Evolutionary conservation across 2,888 invertebrate species (phyloP), one percentile per base, ranked within the genome.

Genomic region (Megamerina dolium): DNA sequence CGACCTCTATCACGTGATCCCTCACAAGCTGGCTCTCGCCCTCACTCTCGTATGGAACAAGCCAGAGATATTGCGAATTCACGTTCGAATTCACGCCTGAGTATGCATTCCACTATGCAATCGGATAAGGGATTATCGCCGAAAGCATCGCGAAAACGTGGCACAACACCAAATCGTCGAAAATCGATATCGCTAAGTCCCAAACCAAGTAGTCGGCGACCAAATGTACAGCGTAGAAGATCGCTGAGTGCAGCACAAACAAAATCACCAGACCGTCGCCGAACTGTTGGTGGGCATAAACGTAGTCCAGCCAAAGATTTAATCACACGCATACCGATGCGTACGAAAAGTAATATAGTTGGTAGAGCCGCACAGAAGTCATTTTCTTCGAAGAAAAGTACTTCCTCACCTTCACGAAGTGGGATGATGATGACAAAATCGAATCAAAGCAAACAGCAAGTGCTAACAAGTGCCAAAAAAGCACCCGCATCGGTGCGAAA

Each of bases 401-500:
- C 21, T 1, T 27, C 9, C 3, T 4, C 3, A 29, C 5, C 20
- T 6, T 36, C 45, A 5, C 18, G 44, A 16, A 49, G 47, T 12
- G 30, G 46, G 12, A 32, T n/a, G n/a, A n/a, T n/a, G n/a, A 44
- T 34, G 17, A 37, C 6, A 52, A 45, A 33, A 48, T 48, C 9
- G 35, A 45, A n/a, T 48, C 53, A 10, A 61, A 56, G 30, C 58
- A 62, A 48, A 54, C 61, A 33, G 49, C 58, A 32, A 50, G 23
- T 23, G 23, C 55, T n/a, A n/a, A n/a, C n/a, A n/a, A 66, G 70
- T 69, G 69, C 70, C 66, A 71, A 70, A 67, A 67, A 65, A 54
- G 46, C 57, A 37, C 51, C 56, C 5, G 54, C 55, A 17, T 51
- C 54, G 13, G 48, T 51, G 19, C 45, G 46, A 10, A 58, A 54